These are phyloP conservation scores for Diaprepes abbreviatus DNA, from an alignment of 2,888 invertebrate genomes.

Conservation along the genomic window DNA sequence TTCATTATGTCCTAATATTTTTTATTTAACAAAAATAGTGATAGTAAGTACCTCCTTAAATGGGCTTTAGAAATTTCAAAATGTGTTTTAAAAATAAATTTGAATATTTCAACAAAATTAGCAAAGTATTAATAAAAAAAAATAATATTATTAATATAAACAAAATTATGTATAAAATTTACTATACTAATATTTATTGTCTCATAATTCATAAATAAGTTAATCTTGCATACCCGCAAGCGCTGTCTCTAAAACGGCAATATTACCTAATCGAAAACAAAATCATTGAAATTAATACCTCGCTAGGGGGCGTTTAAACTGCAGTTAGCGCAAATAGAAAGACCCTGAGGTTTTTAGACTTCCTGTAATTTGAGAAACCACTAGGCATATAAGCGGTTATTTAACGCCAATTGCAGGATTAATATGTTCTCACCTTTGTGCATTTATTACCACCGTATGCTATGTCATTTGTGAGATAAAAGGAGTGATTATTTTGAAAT, in stretches of 20 bases:
- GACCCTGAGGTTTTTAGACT: slow-evolving; percentile 12
- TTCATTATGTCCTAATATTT: too few species aligned
- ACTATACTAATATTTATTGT: too few species aligned
- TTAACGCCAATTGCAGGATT: slow-evolving; percentile 15
- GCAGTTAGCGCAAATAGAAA: slow-evolving; percentile 17
- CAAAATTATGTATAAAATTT: too few species aligned
- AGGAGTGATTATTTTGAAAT: slow-evolving; percentile 5
- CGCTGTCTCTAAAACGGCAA: neutral
- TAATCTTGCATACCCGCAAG: neutral
- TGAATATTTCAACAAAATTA: too few species aligned
- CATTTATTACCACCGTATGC: slow-evolving; percentile 1
- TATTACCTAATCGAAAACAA: slow-evolving; percentile 21
- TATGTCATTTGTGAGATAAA: slow-evolving; percentile 13
- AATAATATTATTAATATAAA: too few species aligned
- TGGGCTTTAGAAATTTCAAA: too few species aligned
- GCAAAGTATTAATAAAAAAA: too few species aligned
- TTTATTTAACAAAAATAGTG: too few species aligned
- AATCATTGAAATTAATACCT: slow-evolving; percentile 24
- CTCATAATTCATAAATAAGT: neutral
- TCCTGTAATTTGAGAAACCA: slow-evolving; percentile 32
- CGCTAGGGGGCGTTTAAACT: slow-evolving; percentile 21
- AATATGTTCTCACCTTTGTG: slow-evolving; percentile 22
- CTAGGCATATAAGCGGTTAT: slow-evolving; percentile 18
- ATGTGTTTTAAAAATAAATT: too few species aligned
- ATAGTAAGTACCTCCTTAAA: too few species aligned